phyloP scores from a whole-genome alignment of 2,888 invertebrate genomes.

The Platycheirus rosarum region DNA sequence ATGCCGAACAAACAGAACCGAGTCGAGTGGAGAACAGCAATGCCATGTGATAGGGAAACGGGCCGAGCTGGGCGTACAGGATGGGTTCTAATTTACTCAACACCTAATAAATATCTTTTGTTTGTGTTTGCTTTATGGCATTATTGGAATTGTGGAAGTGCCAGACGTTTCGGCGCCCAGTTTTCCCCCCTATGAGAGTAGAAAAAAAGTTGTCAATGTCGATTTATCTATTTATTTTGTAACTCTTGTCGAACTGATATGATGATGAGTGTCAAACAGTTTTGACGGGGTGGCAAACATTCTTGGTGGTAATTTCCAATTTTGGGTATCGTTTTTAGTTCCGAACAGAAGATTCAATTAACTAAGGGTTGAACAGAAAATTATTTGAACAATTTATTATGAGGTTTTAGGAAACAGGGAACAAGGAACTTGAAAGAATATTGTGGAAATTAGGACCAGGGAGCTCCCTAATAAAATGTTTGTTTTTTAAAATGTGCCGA shows the following conservation, averaged over 20 bases:
- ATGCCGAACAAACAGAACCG: slow-evolving; percentile 67
- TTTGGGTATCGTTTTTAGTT: too few relatives aligned
- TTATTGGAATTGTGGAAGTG: slow-evolving; percentile 68
- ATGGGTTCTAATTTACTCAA: slow-evolving; percentile 68
- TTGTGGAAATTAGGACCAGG: too few relatives aligned
- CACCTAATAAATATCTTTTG: slow-evolving; percentile 68
- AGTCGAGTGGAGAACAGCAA: slow-evolving; percentile 38
- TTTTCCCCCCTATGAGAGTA: slow-evolving; percentile 3
- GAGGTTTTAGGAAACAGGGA: too few relatives aligned
- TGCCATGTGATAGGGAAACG: slow-evolving; percentile 11
- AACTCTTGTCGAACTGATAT: slow-evolving; percentile 5
- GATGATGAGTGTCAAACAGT: slow-evolving; percentile 34
- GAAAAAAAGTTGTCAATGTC: slow-evolving; percentile 65
- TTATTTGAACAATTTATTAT: too few relatives aligned
- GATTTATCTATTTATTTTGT: slow-evolving; percentile 45
- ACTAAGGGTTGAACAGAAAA: too few relatives aligned
- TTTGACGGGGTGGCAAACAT: slow-evolving; percentile 16
- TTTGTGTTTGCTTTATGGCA: slow-evolving; percentile 64
- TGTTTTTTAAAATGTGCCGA: too few relatives aligned
- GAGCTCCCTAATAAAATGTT: too few relatives aligned
- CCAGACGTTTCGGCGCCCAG: slow-evolving; percentile 72
- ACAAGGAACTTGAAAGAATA: too few relatives aligned
- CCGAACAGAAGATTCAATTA: too few relatives aligned
- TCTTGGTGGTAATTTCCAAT: neutral
- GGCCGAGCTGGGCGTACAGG: slow-evolving; percentile 10